A percentile compares a stretch with the other conserved stretches of the same genome.
These are phyloP conservation scores for Strigamia maritima DNA, from an alignment of 2,888 invertebrate species.

Conservation along the genomic window DNA sequence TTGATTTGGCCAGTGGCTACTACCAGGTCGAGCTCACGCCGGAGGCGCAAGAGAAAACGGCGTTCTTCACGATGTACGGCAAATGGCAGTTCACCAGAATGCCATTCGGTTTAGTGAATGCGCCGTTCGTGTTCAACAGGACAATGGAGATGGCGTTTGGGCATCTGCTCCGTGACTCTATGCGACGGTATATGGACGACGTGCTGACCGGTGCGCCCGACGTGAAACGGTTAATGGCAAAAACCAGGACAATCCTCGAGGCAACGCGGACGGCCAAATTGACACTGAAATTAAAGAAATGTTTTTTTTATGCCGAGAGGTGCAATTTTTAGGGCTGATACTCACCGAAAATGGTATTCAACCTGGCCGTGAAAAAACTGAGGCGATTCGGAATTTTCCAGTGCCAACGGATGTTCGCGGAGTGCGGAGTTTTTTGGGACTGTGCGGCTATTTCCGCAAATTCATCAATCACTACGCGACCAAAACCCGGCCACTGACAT, in stretches of 20 bases:
- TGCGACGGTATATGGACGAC: constrained; percentile 29
- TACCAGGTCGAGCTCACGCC: background rate
- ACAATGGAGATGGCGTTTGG: background rate
- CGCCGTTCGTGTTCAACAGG: background rate
- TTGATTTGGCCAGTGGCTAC: constrained; percentile 11
- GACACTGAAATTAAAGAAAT: background rate
- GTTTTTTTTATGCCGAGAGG: background rate
- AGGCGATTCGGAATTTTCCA: background rate
- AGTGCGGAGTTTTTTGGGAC: background rate
- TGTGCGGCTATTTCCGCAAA: constrained; percentile 34
- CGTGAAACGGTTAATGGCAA: no score
- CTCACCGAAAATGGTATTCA: no score
- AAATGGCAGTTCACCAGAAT: background rate
- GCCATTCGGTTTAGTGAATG: no score
- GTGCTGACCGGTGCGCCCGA: background rate
- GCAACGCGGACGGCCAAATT: background rate
- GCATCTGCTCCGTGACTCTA: background rate
- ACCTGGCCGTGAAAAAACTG: background rate
- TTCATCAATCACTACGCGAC: no score
- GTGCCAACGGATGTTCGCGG: background rate
- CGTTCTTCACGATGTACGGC: background rate
- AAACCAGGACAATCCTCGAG: no score
- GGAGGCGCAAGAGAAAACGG: background rate
- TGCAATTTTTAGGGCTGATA: no score
- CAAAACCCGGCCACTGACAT: no score